phyloP scores from a whole-genome alignment of 2,113 vertebrate genomes.

The Heloderma charlesbogerti region DNA sequence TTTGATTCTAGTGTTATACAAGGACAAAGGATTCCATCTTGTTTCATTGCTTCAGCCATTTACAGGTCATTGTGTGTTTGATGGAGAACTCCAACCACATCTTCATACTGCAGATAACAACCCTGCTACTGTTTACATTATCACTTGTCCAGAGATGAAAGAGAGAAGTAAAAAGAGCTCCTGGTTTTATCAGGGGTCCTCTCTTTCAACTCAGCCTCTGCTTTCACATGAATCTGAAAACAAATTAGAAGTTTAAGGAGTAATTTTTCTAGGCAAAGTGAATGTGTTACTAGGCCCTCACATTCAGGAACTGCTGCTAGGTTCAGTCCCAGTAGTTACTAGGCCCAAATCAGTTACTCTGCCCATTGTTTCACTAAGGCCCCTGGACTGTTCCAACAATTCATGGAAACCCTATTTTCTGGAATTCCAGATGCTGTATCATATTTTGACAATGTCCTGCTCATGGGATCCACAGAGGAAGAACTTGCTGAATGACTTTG shows the following conservation, averaged over 20 bases:
- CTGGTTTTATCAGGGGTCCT: neutral
- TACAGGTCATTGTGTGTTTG: neutral
- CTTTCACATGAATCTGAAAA: neutral
- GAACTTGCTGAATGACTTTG: too few species aligned
- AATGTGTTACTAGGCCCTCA: neutral
- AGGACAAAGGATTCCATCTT: neutral
- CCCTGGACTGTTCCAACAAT: too few species aligned
- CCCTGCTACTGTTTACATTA: neutral
- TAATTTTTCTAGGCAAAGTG: neutral
- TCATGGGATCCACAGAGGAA: too few species aligned
- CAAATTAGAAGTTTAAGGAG: neutral
- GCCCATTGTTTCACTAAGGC: neutral
- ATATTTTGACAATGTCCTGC: too few species aligned
- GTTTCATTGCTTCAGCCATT: constrained; percentile 1
- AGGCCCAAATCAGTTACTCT: neutral
- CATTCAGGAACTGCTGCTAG: neutral
- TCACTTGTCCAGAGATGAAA: constrained; percentile 3
- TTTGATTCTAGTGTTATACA: constrained; percentile 3
- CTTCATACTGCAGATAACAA: neutral
- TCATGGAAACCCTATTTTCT: too few species aligned
- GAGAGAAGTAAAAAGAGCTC: neutral
- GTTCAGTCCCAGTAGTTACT: neutral
- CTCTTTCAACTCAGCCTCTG: neutral
- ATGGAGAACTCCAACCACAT: neutral
- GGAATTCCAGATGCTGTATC: too few species aligned